phyloP scores from a whole-genome alignment of 1,140 invertebrate species.

The Amyelois transitella region DNA sequence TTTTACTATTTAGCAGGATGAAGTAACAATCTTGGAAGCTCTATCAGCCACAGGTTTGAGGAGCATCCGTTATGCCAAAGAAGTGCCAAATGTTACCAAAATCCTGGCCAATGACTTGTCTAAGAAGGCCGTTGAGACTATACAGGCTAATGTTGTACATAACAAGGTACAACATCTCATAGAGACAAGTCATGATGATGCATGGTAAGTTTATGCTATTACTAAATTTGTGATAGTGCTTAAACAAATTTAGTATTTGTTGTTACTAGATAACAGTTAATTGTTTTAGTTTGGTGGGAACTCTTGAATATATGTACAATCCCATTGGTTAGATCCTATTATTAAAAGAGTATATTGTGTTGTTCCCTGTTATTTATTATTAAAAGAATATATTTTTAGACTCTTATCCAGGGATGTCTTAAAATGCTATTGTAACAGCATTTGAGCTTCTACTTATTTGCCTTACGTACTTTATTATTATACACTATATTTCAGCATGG shows the following conservation, averaged over 20 bases:
- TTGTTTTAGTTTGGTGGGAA: too few species aligned
- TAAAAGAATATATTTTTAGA: too few species aligned
- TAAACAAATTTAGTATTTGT: too few species aligned
- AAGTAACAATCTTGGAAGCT: conserved; percentile 91
- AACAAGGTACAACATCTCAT: conserved; percentile 88
- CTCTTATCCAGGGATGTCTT: too few species aligned
- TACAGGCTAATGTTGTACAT: conserved; percentile 85
- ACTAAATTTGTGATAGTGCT: background rate
- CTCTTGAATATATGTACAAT: too few species aligned
- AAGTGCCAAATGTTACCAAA: conserved; percentile 87
- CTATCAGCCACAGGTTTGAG: conserved; percentile 95
- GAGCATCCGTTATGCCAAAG: conserved; percentile 97
- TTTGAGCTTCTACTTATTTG: too few species aligned
- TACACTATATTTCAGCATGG: conserved; percentile 76
- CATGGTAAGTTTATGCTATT: conserved; percentile 77
- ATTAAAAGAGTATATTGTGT: too few species aligned
- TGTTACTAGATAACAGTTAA: too few species aligned
- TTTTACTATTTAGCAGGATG: conserved; percentile 65
- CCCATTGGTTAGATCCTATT: too few species aligned
- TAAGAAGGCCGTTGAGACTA: conserved; percentile 88
- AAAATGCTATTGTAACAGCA: too few species aligned
- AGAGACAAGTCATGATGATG: conserved; percentile 84
- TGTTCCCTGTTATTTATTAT: too few species aligned
- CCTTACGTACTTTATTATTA: too few species aligned
- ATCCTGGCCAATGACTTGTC: conserved; percentile 97